phyloP scores from a whole-genome alignment of 2,888 invertebrate species.

The Bimastos eiseni region DNA sequence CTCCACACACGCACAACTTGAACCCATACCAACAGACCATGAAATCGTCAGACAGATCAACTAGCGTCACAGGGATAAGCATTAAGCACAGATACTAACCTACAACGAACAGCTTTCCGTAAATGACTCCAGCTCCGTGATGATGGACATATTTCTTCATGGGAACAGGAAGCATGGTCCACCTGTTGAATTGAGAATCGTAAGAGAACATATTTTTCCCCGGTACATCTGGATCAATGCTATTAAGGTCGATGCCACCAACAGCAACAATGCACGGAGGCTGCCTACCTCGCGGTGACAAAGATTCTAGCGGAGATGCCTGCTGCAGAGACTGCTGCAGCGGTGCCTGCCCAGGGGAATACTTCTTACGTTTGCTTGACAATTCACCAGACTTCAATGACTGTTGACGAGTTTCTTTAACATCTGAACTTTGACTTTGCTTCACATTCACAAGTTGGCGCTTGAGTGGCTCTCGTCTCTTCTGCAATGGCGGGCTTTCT shows the following conservation, averaged over 20 bases:
- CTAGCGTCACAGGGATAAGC: too few relatives aligned
- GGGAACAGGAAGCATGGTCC: slow-evolving; percentile 44
- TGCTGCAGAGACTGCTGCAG: background rate
- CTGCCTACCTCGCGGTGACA: background rate
- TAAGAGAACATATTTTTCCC: slow-evolving; percentile 46
- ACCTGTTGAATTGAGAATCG: slow-evolving; percentile 44
- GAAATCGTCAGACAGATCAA: too few relatives aligned
- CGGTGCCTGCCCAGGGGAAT: background rate
- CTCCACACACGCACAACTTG: too few relatives aligned
- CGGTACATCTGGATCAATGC: slow-evolving; percentile 37
- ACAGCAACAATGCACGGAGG: slow-evolving; percentile 40
- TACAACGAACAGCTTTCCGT: slow-evolving; percentile 47
- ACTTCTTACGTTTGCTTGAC: background rate
- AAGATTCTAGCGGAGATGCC: too few relatives aligned
- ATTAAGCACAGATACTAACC: slow-evolving; percentile 44
- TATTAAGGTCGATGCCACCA: slow-evolving; percentile 48
- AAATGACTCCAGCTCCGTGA: slow-evolving; percentile 46
- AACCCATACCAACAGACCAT: too few relatives aligned
- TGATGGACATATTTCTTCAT: slow-evolving; percentile 50
- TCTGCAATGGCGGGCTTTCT: background rate
- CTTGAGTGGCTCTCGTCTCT: background rate
- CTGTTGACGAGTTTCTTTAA: background rate
- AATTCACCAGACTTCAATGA: background rate
- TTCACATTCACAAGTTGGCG: background rate
- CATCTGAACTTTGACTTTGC: background rate